A percentile compares a stretch with the other conserved stretches of the same genome.
phyloP scores from a whole-genome alignment of 2,113 vertebrate genomes.

The Guaruba guarouba region DNA sequence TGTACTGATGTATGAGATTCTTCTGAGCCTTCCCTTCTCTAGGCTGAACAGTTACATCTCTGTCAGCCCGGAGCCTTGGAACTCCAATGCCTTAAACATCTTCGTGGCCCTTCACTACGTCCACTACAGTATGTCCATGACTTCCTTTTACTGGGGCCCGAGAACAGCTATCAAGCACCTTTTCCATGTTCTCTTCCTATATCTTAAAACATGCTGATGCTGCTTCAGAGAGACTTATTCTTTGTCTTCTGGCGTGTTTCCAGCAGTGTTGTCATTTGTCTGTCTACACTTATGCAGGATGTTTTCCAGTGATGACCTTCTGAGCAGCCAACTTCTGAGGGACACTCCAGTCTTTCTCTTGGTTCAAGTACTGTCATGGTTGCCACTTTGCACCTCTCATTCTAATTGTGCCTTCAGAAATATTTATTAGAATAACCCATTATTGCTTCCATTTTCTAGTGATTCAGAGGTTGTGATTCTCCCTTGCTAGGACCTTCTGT shows the following conservation, averaged over 20 bases:
- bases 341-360: background rate
- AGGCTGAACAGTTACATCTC: background rate
- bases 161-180: background rate
- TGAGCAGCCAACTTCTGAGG: background rate
- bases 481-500: background rate
- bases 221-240: background rate
- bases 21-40: background rate
- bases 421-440: background rate
- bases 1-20: accelerated
- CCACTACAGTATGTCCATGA: background rate
- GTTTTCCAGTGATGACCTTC: background rate
- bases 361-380: background rate
- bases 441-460: background rate
- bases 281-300: background rate
- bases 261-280: background rate
- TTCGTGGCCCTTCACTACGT: background rate
- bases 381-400: background rate
- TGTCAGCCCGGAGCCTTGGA: background rate
- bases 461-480: background rate
- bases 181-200: background rate
- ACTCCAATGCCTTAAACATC: background rate
- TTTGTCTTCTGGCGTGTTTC: background rate
- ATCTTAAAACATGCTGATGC: background rate
- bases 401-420: background rate
- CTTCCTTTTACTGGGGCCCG: background rate